Evolutionary conservation across 2,797 vertebrate species (phyloP).

Genomic region (Rhinogobio ventralis): DNA sequence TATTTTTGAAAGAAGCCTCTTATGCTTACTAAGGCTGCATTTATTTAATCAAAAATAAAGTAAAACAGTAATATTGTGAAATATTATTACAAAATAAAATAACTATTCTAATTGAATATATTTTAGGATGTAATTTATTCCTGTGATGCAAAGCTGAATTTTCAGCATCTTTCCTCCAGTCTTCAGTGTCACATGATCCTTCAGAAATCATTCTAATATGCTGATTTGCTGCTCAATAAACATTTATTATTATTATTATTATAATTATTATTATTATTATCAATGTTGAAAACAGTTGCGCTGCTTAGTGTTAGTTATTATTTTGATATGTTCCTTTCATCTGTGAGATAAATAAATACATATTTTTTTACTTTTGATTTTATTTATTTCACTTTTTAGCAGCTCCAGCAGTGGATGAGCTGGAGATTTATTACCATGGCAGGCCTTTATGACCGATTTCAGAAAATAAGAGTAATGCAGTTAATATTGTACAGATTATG

Average conservation of each 20-base stretch:
- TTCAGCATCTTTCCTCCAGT: neutral
- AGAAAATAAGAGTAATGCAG: neutral
- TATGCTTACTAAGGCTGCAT: neutral
- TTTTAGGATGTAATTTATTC: neutral
- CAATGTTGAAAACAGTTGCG: neutral
- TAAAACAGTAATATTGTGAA: neutral
- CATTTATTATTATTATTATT: neutral
- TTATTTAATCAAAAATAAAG: neutral
- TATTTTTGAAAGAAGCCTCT: neutral
- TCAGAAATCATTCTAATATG: neutral
- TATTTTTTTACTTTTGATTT: neutral
- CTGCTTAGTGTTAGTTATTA: neutral
- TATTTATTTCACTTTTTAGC: neutral
- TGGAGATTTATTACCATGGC: neutral
- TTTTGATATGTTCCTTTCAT: neutral
- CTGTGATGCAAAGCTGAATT: neutral
- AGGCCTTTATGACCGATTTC: neutral
- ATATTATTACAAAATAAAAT: neutral
- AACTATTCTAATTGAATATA: neutral
- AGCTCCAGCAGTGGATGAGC: neutral
- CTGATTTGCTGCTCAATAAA: neutral
- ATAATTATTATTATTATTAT: neutral
- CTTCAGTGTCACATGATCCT: neutral
- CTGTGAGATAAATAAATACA: neutral
- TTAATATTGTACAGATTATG: neutral